Evolutionary conservation across 2,888 invertebrate genomes (phyloP).

Genomic region (Lithosia quadra): DNA sequence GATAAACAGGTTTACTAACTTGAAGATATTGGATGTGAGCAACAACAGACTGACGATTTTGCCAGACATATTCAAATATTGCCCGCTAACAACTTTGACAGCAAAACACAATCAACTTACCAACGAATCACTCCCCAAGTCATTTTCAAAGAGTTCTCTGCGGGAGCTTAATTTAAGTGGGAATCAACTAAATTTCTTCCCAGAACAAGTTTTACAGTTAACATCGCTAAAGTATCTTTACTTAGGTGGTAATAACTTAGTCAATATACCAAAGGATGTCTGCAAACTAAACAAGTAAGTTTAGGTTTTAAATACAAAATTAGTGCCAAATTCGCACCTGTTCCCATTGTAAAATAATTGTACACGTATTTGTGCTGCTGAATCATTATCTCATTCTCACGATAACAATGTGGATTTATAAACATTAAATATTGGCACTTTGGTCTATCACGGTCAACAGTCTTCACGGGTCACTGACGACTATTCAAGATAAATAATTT

Average conservation of each 20-base stretch:
- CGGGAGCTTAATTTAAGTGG: constrained; percentile 98
- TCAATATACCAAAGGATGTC: constrained; percentile 93
- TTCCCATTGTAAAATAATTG: constrained; percentile 10
- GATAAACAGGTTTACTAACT: constrained; percentile 89
- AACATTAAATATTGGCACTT: constrained; percentile 41
- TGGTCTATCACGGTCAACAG: constrained; percentile 25
- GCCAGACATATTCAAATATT: constrained; percentile 92
- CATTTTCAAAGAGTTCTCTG: constrained; percentile 89
- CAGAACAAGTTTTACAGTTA: constrained; percentile 94
- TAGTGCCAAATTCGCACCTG: constrained; percentile 5
- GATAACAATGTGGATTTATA: constrained; percentile 43
- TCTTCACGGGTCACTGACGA: constrained; percentile 29
- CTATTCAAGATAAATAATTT: constrained; percentile 1
- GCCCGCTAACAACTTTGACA: constrained; percentile 92
- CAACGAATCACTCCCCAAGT: constrained; percentile 95
- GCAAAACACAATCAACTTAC: constrained; percentile 96
- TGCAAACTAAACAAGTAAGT: constrained; percentile 81
- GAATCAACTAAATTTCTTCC: constrained; percentile 93
- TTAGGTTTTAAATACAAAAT: background rate
- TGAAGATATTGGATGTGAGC: constrained; percentile 94
- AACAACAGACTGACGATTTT: constrained; percentile 93
- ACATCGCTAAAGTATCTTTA: constrained; percentile 93
- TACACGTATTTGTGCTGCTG: constrained; percentile 1
- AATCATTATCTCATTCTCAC: constrained; percentile 16
- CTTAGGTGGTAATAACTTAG: constrained; percentile 95